A percentile compares a stretch with the other conserved stretches of the same genome.
Evolutionary conservation across 2,888 invertebrate genomes (phyloP).

Genomic region (Synanthedon myopaeformis): DNA sequence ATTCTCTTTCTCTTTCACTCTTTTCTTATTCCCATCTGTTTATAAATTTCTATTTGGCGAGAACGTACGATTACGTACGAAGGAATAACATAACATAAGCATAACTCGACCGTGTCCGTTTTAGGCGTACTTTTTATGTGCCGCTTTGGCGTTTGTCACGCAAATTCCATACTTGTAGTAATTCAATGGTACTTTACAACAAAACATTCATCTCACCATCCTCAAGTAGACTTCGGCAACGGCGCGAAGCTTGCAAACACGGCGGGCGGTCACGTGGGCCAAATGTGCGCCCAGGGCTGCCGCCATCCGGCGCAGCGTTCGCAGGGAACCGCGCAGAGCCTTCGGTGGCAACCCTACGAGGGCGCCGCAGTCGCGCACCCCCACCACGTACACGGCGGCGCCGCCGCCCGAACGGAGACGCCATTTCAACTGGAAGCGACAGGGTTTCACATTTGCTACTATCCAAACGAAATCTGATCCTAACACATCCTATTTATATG

Average conservation of each 20-base stretch:
- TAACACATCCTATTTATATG: too few relatives aligned
- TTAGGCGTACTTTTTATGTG: too few relatives aligned
- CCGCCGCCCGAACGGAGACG: slow-evolving; percentile 89
- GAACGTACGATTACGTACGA: too few relatives aligned
- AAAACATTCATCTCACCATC: slow-evolving; percentile 65
- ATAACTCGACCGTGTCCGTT: too few relatives aligned
- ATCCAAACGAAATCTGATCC: not conserved
- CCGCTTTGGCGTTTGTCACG: too few relatives aligned
- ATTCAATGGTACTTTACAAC: too few relatives aligned
- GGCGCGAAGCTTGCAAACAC: slow-evolving; percentile 64
- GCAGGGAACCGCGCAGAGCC: slow-evolving; percentile 89
- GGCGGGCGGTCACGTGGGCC: slow-evolving; percentile 33
- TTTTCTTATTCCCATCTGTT: too few relatives aligned
- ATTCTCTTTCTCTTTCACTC: too few relatives aligned
- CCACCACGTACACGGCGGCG: slow-evolving; percentile 97
- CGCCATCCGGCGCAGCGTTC: slow-evolving; percentile 91
- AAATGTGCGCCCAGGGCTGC: slow-evolving; percentile 83
- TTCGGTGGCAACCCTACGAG: slow-evolving; percentile 47
- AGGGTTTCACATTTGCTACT: not conserved
- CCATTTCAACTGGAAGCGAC: slow-evolving; percentile 87
- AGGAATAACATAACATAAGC: too few relatives aligned
- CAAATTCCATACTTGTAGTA: too few relatives aligned
- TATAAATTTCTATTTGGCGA: too few relatives aligned
- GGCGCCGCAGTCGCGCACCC: slow-evolving; percentile 80
- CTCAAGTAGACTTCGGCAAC: slow-evolving; percentile 87